These are phyloP conservation scores for Ormyrus pomaceus DNA, from an alignment of 2,888 invertebrate genomes.

Conservation along the genomic window DNA sequence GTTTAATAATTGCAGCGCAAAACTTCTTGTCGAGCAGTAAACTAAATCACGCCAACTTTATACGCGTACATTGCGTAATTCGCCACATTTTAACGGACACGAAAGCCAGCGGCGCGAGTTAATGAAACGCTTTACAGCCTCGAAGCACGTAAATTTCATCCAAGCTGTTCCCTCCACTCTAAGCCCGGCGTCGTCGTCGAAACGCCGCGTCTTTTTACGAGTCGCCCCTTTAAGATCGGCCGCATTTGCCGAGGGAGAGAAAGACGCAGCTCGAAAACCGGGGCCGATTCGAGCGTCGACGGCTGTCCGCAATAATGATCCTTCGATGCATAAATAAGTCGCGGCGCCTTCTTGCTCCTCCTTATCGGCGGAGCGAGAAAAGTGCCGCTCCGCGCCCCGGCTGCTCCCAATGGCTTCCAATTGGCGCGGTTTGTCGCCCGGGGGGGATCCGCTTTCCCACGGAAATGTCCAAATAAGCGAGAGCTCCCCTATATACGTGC, in stretches of 20 bases:
- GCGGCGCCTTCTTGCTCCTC: conserved; percentile 28
- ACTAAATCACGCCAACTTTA: not conserved
- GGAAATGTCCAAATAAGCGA: conserved; percentile 47
- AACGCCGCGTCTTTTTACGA: conserved; percentile 1
- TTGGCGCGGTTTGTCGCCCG: not conserved
- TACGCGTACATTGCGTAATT: not conserved
- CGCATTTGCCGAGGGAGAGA: too few species aligned
- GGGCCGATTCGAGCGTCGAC: too few species aligned
- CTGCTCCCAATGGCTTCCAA: not conserved
- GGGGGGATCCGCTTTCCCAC: conserved; percentile 26
- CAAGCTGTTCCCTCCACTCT: not conserved
- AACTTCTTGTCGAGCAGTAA: too few species aligned
- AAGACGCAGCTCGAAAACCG: too few species aligned
- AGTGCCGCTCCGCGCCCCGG: conserved; percentile 16
- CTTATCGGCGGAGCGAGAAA: conserved; percentile 26
- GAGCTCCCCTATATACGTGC: conserved; percentile 15
- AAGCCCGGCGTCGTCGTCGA: not conserved
- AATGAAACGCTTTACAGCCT: conserved; percentile 29
- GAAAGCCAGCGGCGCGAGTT: not conserved
- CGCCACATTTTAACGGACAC: conserved; percentile 3
- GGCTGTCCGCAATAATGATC: conserved; percentile 3
- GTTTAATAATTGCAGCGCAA: too few species aligned
- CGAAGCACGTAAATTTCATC: not conserved
- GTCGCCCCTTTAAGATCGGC: conserved; percentile 2
- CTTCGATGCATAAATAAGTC: too few species aligned